phyloP scores from a whole-genome alignment of 2,888 invertebrate species.

The Subacronicta megacephala region DNA sequence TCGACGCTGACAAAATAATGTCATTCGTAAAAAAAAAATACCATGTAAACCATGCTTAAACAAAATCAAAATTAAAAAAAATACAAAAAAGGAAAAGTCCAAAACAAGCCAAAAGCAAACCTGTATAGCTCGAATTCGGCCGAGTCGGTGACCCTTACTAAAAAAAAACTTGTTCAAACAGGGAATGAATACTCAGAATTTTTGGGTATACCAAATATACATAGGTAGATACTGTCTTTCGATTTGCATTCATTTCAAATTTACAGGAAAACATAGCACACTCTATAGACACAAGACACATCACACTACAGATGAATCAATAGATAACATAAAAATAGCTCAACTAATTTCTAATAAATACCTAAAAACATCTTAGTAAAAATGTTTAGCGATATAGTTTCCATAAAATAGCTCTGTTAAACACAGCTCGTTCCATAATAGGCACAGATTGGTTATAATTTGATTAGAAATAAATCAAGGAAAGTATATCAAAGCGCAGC shows the following conservation, averaged over 20 bases:
- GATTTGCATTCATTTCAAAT: neutral
- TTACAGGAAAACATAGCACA: neutral
- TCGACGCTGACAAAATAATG: neutral
- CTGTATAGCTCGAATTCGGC: neutral
- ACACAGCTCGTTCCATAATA: no score
- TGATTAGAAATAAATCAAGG: no score
- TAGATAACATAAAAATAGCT: neutral
- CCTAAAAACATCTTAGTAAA: no score
- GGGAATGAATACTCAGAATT: conserved; percentile 1
- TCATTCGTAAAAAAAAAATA: neutral
- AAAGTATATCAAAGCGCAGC: no score
- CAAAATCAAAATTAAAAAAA: neutral
- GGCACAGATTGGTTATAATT: no score
- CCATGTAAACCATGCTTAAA: neutral
- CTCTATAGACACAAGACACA: no score
- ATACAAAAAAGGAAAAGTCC: neutral
- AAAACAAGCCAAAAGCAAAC: neutral
- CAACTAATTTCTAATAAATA: no score
- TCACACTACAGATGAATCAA: no score
- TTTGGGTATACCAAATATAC: neutral
- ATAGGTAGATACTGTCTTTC: neutral
- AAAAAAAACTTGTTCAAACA: neutral
- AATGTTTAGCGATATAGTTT: no score
- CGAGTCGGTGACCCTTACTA: conserved; percentile 1
- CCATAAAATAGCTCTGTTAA: no score